These are phyloP conservation scores for Charadrius vociferus DNA, from an alignment of 2,113 vertebrate genomes.

Conservation along the genomic window DNA sequence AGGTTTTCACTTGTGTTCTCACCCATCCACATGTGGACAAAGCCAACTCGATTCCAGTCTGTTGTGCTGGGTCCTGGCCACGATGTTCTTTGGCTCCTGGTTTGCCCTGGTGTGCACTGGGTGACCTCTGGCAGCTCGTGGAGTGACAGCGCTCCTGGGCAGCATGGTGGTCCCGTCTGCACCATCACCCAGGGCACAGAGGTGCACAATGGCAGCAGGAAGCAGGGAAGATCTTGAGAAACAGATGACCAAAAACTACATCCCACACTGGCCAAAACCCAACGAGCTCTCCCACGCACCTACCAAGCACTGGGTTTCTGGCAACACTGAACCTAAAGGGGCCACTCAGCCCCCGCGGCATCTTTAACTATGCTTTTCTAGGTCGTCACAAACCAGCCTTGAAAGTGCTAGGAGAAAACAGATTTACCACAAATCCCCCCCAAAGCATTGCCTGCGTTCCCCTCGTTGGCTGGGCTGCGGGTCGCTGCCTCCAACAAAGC, in stretches of 20 bases:
- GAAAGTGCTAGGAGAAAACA: background rate
- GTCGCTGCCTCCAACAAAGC: constrained; percentile 1
- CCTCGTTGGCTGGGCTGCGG: background rate
- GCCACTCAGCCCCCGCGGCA: background rate
- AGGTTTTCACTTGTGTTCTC: background rate
- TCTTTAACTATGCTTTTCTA: background rate
- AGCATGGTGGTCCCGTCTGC: background rate
- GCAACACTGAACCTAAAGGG: background rate
- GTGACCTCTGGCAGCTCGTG: background rate
- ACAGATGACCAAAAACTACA: background rate
- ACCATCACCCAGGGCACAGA: background rate
- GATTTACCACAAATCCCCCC: background rate
- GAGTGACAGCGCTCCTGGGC: background rate
- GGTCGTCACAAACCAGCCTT: background rate
- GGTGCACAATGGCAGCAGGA: background rate
- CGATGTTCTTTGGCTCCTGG: background rate
- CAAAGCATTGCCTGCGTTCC: background rate
- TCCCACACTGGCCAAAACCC: background rate
- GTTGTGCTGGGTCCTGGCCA: background rate
- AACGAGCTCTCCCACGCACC: background rate
- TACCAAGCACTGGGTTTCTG: background rate
- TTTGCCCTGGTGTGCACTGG: accelerated
- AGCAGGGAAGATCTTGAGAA: background rate
- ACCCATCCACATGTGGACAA: background rate
- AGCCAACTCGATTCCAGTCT: background rate